phyloP scores from a whole-genome alignment of 2,113 vertebrate genomes.

The Alexandromys fortis region DNA sequence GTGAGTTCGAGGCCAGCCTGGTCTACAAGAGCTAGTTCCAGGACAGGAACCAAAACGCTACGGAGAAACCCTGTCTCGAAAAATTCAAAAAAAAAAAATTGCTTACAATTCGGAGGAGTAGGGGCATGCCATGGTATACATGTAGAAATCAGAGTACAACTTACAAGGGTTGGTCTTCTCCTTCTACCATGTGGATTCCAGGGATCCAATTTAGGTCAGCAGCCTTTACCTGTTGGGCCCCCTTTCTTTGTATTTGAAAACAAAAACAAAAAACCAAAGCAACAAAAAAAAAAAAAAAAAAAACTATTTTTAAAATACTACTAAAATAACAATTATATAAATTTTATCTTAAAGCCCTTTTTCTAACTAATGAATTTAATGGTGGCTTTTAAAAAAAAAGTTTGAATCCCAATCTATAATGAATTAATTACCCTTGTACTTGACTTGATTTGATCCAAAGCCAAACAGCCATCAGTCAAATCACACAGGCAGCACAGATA shows the following conservation, averaged over 20 bases:
- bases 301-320: constrained; percentile 32
- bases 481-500: neutral
- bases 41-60: too few relatives aligned
- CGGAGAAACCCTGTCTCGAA: too few relatives aligned
- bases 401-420: neutral
- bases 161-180: neutral
- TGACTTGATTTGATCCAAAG: constrained; percentile 48
- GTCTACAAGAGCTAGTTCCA: too few relatives aligned
- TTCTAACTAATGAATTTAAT: constrained; percentile 15
- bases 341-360: constrained; percentile 15
- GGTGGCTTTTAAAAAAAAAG: neutral
- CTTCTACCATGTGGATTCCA: neutral
- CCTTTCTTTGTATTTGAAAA: neutral
- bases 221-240: neutral
- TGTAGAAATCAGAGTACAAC: neutral
- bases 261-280: too few relatives aligned
- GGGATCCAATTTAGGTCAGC: neutral
- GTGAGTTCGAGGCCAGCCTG: too few relatives aligned
- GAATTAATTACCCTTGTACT: constrained; percentile 45
- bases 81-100: too few relatives aligned
- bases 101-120: neutral
- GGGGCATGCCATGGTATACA: too few relatives aligned
- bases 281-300: too few relatives aligned
- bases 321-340: constrained; percentile 4
- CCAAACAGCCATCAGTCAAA: constrained; percentile 44